Evolutionary conservation across 2,888 invertebrate species (phyloP).

Genomic region (Synanthedon andrenaeformis): DNA sequence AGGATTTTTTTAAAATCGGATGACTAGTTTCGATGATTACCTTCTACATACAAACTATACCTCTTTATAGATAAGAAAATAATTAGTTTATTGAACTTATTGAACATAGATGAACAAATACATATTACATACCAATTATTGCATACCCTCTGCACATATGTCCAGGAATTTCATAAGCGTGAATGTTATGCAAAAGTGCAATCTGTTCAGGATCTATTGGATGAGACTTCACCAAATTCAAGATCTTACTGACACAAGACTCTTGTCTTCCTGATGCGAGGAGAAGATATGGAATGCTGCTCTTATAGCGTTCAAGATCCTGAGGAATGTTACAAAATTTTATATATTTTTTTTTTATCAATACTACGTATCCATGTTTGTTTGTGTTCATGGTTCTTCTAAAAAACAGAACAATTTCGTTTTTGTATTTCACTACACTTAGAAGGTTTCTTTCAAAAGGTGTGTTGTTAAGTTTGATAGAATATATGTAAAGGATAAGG

Average conservation of each 20-base stretch:
- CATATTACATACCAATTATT: constrained; percentile 36
- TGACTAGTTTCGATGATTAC: too few species aligned
- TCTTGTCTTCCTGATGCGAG: constrained; percentile 70
- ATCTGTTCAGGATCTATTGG: constrained; percentile 60
- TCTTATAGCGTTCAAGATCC: constrained; percentile 28
- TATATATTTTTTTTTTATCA: too few species aligned
- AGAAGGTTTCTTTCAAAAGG: too few species aligned
- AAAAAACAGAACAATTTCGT: not conserved
- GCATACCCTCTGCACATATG: constrained; percentile 76
- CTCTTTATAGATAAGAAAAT: not conserved
- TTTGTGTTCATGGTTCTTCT: not conserved
- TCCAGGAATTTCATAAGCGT: constrained; percentile 56
- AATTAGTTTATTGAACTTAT: too few species aligned
- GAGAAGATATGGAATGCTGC: constrained; percentile 54
- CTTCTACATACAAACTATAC: not conserved
- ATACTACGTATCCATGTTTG: not conserved
- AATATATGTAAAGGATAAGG: too few species aligned
- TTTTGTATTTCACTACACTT: too few species aligned
- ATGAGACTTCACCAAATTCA: constrained; percentile 31
- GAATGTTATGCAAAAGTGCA: constrained; percentile 55
- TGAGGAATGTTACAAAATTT: constrained; percentile 10
- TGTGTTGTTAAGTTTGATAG: too few species aligned
- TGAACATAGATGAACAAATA: too few species aligned
- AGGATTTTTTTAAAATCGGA: too few species aligned
- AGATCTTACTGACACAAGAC: constrained; percentile 34